Conservation (phyloP, 2,888 invertebrate species). For the Epirrita christyi region DNA sequence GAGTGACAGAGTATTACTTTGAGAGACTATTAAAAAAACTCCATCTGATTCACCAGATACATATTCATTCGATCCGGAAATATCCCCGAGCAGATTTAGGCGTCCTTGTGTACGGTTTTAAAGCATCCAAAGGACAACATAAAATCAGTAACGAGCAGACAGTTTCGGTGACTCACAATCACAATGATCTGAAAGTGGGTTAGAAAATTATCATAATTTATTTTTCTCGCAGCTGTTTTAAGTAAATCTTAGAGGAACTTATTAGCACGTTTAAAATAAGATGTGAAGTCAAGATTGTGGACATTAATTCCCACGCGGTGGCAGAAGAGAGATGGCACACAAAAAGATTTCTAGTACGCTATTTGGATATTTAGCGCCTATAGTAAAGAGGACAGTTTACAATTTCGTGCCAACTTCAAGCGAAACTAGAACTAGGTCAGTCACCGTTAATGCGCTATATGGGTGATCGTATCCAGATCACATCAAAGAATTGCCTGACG, state of each 20-base stretch:
- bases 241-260: slow-evolving; percentile 44
- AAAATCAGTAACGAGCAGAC: slow-evolving; percentile 55
- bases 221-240: slow-evolving; percentile 46
- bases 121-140: slow-evolving; percentile 71
- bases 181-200: slow-evolving; percentile 46
- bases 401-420: slow-evolving; percentile 80
- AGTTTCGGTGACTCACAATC: slow-evolving; percentile 60
- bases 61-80: slow-evolving; percentile 78
- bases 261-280: slow-evolving; percentile 40
- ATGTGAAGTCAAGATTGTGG: slow-evolving; percentile 39
- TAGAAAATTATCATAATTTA: slow-evolving; percentile 43
- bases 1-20: slow-evolving; percentile 72
- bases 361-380: slow-evolving; percentile 67
- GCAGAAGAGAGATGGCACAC: slow-evolving; percentile 37
- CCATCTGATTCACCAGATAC: slow-evolving; percentile 73
- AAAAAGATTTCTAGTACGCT: slow-evolving; percentile 47
- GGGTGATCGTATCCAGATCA: slow-evolving; percentile 80
- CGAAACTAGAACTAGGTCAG: slow-evolving; percentile 79
- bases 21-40: slow-evolving; percentile 66
- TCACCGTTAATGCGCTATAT: slow-evolving; percentile 73
- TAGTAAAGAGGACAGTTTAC: slow-evolving; percentile 83
- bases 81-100: slow-evolving; percentile 73
- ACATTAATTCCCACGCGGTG: slow-evolving; percentile 43
- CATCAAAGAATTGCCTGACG: slow-evolving; percentile 68
- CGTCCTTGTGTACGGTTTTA: slow-evolving; percentile 77